A percentile compares a stretch with the other conserved stretches of the same genome.
These are phyloP conservation scores for Eilema sororculum DNA, from an alignment of 2,888 invertebrate genomes.

Conservation along the genomic window DNA sequence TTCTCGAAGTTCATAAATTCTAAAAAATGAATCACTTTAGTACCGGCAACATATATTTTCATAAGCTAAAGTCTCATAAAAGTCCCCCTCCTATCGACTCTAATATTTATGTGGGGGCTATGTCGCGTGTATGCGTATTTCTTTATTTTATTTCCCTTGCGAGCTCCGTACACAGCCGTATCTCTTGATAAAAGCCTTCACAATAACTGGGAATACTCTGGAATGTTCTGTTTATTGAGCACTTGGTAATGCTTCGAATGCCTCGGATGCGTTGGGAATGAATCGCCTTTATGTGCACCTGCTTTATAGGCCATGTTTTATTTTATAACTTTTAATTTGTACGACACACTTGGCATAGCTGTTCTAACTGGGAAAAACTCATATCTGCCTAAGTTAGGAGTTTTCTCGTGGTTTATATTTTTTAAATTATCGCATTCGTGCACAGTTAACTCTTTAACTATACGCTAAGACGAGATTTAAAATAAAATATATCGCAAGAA, in stretches of 20 bases:
- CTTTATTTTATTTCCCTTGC: conserved; percentile 54
- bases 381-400: neutral
- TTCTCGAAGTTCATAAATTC: conserved; percentile 7
- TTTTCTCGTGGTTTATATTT: neutral
- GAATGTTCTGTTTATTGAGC: conserved; percentile 53
- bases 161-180: conserved; percentile 46
- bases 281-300: conserved; percentile 4
- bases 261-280: conserved; percentile 26
- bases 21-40: conserved; percentile 39
- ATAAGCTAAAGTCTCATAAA: conserved; percentile 59
- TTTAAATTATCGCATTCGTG: no score
- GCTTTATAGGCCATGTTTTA: neutral
- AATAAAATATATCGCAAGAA: no score
- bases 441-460: no score
- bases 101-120: conserved; percentile 67
- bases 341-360: neutral
- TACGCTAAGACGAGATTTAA: no score
- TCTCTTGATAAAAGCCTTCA: conserved; percentile 53
- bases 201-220: conserved; percentile 47
- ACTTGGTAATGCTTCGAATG: conserved; percentile 47
- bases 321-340: neutral
- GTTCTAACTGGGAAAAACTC: neutral
- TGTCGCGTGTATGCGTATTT: conserved; percentile 48
- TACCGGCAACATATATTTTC: conserved; percentile 60
- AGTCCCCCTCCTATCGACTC: conserved; percentile 60